Evolutionary conservation across 1,140 invertebrate genomes (phyloP), one percentile per base, ranked within the genome.

Genomic region (Macrostomum lignano): DNA sequence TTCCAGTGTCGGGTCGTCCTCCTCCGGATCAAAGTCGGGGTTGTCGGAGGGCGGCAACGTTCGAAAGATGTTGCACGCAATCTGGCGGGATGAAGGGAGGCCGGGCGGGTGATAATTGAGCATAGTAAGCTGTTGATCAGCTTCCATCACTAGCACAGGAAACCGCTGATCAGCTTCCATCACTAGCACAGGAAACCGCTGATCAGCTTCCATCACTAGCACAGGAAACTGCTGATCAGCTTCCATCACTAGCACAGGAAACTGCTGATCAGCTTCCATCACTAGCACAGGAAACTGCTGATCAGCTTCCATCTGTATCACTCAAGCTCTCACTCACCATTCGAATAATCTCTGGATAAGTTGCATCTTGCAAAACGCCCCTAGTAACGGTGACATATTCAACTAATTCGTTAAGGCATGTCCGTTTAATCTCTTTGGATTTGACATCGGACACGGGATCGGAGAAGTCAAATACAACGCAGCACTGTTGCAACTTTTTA

Each of bases 21-120:
- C 91, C 55, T 98, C 91, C 1, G 88, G 88, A 60, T 98, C 91
- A 61, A 91, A 98, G 60, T 98, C 91, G 7, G 82, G 81, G 62
- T 91, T 91, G 11, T 74, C 79, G 17, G 81, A 84, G 7, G 86
- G 86, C 26, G 86, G 82, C 42, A 96, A 60, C 19, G 81, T 82
- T 36, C 91, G 75, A 64, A 98, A 98, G 38, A 93, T 60, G 60
- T 67, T 98, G 73, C 46, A 71, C 67, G 55, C 74, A 77, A 68
- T 91, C 88, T 5, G 4, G 9, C n/a, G n/a, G n/a, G n/a, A n/a
- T n/a, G n/a, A n/a, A n/a, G n/a, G n/a, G n/a, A n/a, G n/a, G n/a
- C n/a, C n/a, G n/a, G n/a, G n/a, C n/a, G n/a, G n/a, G n/a, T n/a
- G n/a, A n/a, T n/a, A n/a, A n/a, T n/a, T n/a, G n/a, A n/a, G n/a